Base-by-base conservation (phyloP, 2,797 vertebrate genomes). In the Rhinichthys osculus region DNA sequence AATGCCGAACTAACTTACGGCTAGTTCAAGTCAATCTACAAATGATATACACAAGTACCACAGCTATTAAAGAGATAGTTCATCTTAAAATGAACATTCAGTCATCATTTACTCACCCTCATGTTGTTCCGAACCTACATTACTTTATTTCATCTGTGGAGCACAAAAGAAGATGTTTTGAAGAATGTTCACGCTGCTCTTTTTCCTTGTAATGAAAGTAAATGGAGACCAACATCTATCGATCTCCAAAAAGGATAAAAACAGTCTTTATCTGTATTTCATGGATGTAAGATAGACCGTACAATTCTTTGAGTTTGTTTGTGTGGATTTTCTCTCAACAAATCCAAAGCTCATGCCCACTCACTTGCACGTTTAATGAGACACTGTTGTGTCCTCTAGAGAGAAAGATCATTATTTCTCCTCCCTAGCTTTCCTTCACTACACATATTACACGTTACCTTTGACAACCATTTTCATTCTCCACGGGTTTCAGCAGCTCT, bases 351-450 rank as follows among this genome's bases (percentile, higher is more conserved):
- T 76, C 88, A 79, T 78, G 21, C 87, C 77, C 77, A 78, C 77
- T 62, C 57, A 44, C 77, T 30, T 27, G 77, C 77, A 62, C 35
- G 17, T 78, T 62, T 78, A 78, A 78, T 78, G 77, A 88, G 78
- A 66, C 76, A 70, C 59, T 62, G 17, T 66, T 70, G 52, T 35
- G 62, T 70, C 69, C 81, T 84, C 40, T 70, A 21, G 77, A 69
- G 81, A 77, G 35, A 66, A 21, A 66, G 77, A 50, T 86, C 21
- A 84, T 86, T 81, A 86, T 88, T 50, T 86, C 27, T 84, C 73
- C 64, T 84, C 35, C 64, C 52, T 77, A 81, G 27, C 71, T 82
- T 62, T 81, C 21, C 71, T 76, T 54, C 23, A 23, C 21, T 78
- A 62, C 52, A 78, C 35, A 42, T 30, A 78, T 72, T 52, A 81